Evolutionary conservation across 2,797 vertebrate genomes (phyloP).

Genomic region (Antennarius maculatus): DNA sequence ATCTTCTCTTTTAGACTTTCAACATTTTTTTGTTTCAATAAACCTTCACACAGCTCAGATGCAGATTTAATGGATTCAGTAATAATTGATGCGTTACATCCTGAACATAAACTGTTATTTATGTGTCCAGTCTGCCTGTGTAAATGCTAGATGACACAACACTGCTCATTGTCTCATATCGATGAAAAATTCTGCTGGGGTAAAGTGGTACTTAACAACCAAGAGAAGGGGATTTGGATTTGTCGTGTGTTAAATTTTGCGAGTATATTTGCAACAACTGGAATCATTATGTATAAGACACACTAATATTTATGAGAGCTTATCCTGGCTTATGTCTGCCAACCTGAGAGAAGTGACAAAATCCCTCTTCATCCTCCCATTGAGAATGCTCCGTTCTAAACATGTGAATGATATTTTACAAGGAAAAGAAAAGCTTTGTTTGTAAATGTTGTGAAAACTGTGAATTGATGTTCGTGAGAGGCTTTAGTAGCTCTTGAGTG

Average conservation of each 20-base stretch:
- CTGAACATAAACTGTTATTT: constrained; percentile 47
- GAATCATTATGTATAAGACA: constrained; percentile 65
- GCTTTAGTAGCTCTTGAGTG: constrained; percentile 52
- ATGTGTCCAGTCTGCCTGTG: constrained; percentile 31
- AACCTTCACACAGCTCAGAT: constrained; percentile 41
- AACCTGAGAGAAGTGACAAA: constrained; percentile 73
- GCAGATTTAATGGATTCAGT: constrained; percentile 35
- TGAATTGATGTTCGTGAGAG: constrained; percentile 63
- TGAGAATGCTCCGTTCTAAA: constrained; percentile 59
- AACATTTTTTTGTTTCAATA: constrained; percentile 50
- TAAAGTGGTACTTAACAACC: constrained; percentile 41
- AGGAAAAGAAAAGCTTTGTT: constrained; percentile 57
- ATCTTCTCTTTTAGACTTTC: constrained; percentile 52
- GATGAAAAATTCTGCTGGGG: constrained; percentile 34
- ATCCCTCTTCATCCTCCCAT: constrained; percentile 75
- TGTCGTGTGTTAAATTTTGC: constrained; percentile 49
- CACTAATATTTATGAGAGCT: constrained; percentile 77
- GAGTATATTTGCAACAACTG: constrained; percentile 62
- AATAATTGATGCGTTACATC: constrained; percentile 60
- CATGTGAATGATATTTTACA: constrained; percentile 61
- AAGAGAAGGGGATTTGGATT: constrained; percentile 47
- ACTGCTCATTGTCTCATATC: constrained; percentile 23
- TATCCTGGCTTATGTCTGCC: constrained; percentile 74
- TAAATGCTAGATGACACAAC: constrained; percentile 27
- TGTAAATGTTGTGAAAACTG: constrained; percentile 47